Conservation (phyloP, 2,888 invertebrate species). For the Ctena decussata region DNA sequence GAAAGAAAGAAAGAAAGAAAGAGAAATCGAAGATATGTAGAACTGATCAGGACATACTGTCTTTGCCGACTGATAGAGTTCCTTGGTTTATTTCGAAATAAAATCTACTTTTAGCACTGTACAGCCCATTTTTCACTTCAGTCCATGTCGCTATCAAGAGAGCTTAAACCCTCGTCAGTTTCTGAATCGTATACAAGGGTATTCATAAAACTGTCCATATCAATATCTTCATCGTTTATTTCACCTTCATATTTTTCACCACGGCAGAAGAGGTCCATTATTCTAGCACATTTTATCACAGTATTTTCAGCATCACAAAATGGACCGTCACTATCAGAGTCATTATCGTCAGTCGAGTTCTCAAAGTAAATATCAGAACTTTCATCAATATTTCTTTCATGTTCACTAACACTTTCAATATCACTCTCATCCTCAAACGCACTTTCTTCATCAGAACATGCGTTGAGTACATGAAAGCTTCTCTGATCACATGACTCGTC, state of each 20-base stretch:
- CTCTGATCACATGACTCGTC: background rate
- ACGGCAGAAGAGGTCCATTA: background rate
- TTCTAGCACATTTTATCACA: background rate
- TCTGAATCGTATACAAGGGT: background rate
- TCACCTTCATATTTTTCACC: background rate
- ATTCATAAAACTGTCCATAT: constrained; percentile 1
- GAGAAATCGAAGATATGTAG: too few species aligned
- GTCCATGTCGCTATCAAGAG: background rate
- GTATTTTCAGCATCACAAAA: background rate
- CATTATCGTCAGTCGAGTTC: background rate
- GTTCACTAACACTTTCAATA: constrained; percentile 32
- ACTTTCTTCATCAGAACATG: constrained; percentile 13
- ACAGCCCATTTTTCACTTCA: background rate
- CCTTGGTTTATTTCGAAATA: too few species aligned
- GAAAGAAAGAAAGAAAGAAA: too few species aligned
- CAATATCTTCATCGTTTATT: background rate
- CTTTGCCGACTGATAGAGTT: too few species aligned
- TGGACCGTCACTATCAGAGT: background rate
- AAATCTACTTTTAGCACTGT: too few species aligned
- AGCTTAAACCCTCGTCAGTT: background rate
- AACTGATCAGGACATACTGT: too few species aligned
- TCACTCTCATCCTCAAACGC: constrained; percentile 32
- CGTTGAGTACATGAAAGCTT: background rate
- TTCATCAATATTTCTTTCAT: constrained; percentile 40
- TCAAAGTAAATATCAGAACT: background rate